Conservation (phyloP, 2,113 vertebrate species). For the Siniperca knerii region DNA sequence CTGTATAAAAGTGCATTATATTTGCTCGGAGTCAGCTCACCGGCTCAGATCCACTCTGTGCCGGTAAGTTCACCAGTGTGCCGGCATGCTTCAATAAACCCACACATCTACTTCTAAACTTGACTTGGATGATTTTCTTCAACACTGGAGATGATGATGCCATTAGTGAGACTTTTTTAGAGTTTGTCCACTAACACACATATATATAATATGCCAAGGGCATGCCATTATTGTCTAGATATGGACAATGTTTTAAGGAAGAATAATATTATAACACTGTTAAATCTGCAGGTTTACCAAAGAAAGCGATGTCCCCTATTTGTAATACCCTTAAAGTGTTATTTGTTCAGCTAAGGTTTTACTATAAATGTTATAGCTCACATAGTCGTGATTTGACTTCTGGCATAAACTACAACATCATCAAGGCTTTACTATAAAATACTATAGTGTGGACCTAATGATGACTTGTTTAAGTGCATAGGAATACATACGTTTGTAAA, state of each 20-base stretch:
- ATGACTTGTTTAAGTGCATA: not conserved
- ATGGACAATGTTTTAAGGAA: not conserved
- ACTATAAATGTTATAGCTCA: not conserved
- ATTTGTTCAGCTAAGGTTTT: not conserved
- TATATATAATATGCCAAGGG: too few relatives aligned
- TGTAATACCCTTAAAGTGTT: not conserved
- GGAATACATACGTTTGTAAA: not conserved
- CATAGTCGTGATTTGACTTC: not conserved
- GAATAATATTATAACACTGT: not conserved
- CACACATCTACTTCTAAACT: too few relatives aligned
- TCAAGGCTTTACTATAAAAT: not conserved
- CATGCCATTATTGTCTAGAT: not conserved
- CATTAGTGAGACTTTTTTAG: too few relatives aligned
- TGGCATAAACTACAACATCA: not conserved
- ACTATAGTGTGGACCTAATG: not conserved
- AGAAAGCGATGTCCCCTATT: not conserved
- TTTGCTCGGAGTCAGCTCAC: too few relatives aligned
- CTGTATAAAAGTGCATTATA: too few relatives aligned
- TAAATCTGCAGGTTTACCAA: not conserved
- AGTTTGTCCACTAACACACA: too few relatives aligned
- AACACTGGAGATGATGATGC: too few relatives aligned
- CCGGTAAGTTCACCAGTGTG: too few relatives aligned
- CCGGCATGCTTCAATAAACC: too few relatives aligned
- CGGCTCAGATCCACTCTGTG: too few relatives aligned
- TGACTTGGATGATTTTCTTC: too few relatives aligned